phyloP scores from a whole-genome alignment of 2,797 vertebrate genomes.

The Schizothorax lantsangensis region DNA sequence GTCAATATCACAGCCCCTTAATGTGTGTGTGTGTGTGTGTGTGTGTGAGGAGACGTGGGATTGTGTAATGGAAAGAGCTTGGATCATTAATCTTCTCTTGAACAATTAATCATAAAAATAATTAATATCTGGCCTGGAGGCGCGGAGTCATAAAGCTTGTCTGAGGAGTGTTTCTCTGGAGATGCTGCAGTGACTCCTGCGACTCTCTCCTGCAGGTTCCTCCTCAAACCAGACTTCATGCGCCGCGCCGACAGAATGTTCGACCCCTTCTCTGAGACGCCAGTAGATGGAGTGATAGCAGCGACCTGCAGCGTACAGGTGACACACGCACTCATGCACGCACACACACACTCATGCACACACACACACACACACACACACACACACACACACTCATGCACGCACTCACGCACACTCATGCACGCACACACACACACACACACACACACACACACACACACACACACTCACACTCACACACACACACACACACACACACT shows the following conservation, averaged over 20 bases:
- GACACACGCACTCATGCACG: slow-evolving; percentile 46
- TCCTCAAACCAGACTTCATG: slow-evolving; percentile 98
- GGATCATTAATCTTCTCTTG: slow-evolving; percentile 59
- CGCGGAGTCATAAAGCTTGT: background rate
- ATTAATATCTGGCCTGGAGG: slow-evolving; percentile 51
- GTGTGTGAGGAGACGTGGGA: background rate
- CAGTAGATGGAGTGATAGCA: slow-evolving; percentile 97
- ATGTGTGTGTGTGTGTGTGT: slow-evolving; percentile 20
- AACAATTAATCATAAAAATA: slow-evolving; percentile 58
- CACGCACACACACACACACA: background rate
- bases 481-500: too few relatives aligned
- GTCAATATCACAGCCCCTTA: slow-evolving; percentile 17
- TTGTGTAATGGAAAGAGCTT: slow-evolving; percentile 50
- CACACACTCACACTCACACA: too few relatives aligned
- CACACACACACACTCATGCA: background rate
- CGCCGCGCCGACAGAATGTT: slow-evolving; percentile 94
- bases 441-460: too few relatives aligned
- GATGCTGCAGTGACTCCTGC: background rate
- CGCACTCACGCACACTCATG: background rate
- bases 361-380: too few relatives aligned
- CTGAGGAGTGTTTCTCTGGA: background rate
- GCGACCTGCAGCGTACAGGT: slow-evolving; percentile 98
- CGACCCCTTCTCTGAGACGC: slow-evolving; percentile 98
- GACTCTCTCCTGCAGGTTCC: slow-evolving; percentile 70
- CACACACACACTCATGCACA: background rate